phyloP scores from a whole-genome alignment of 2,113 vertebrate genomes.

The Speoplatyrhinus poulsoni region DNA sequence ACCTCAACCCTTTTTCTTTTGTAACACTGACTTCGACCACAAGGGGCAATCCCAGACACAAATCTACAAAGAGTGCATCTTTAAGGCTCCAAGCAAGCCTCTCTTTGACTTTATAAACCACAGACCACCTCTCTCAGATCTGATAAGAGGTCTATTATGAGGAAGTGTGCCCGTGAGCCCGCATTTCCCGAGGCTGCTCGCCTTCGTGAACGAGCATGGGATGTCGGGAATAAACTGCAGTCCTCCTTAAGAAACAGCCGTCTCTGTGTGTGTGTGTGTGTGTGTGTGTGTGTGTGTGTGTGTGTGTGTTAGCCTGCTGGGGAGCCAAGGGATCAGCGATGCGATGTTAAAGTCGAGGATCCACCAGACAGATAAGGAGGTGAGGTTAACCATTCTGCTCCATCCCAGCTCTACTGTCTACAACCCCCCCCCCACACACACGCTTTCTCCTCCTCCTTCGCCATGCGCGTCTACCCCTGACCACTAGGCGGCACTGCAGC shows the following conservation, averaged over 20 bases:
- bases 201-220: constrained; percentile 73
- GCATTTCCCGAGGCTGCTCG: constrained; percentile 70
- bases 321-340: constrained; percentile 69
- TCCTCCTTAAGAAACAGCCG: constrained; percentile 69
- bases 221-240: constrained; percentile 78
- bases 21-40: no score
- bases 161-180: constrained; percentile 69
- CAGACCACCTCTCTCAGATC: constrained; percentile 68
- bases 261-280: background rate
- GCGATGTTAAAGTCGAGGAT: constrained; percentile 64
- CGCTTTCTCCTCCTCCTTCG: background rate
- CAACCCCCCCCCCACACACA: background rate
- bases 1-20: no score
- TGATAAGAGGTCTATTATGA: constrained; percentile 71
- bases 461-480: constrained; percentile 37
- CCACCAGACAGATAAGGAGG: constrained; percentile 43
- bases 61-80: no score
- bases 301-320: no score
- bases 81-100: no score
- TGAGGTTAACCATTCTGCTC: constrained; percentile 48
- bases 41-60: no score
- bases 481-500: constrained; percentile 61
- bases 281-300: background rate
- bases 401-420: constrained; percentile 34
- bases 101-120: constrained; percentile 59